Conservation (phyloP, 2,797 vertebrate genomes). For the Malacoraja senta region DNA sequence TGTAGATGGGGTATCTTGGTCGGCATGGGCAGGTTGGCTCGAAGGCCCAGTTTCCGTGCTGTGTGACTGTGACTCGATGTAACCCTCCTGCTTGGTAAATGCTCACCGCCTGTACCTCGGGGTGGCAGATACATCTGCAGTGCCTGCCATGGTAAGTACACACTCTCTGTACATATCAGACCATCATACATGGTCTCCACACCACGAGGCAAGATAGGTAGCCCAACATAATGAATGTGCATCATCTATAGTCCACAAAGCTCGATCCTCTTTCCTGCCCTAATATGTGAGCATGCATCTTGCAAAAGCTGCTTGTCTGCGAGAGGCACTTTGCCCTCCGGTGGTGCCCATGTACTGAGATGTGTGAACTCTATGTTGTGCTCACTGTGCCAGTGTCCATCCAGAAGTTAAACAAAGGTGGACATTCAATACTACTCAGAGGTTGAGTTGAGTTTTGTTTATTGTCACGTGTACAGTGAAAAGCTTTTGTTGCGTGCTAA, state of each 20-base stretch:
- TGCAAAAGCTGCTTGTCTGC: background rate
- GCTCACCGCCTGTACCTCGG: too few species aligned
- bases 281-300: background rate
- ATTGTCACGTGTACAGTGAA: too few species aligned
- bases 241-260: too few species aligned
- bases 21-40: too few species aligned
- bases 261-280: background rate
- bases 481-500: too few species aligned
- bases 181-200: background rate
- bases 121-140: too few species aligned
- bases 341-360: too few species aligned
- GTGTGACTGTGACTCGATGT: too few species aligned
- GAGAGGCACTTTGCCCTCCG: background rate
- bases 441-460: background rate
- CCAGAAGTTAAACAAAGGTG: background rate
- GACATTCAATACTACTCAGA: background rate
- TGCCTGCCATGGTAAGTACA: background rate
- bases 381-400: background rate
- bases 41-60: too few species aligned
- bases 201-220: background rate
- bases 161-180: background rate
- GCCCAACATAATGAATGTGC: background rate
- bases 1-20: too few species aligned
- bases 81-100: too few species aligned
- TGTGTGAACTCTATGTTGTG: too few species aligned